phyloP scores from a whole-genome alignment of 2,113 vertebrate species.

The Uria lomvia region DNA sequence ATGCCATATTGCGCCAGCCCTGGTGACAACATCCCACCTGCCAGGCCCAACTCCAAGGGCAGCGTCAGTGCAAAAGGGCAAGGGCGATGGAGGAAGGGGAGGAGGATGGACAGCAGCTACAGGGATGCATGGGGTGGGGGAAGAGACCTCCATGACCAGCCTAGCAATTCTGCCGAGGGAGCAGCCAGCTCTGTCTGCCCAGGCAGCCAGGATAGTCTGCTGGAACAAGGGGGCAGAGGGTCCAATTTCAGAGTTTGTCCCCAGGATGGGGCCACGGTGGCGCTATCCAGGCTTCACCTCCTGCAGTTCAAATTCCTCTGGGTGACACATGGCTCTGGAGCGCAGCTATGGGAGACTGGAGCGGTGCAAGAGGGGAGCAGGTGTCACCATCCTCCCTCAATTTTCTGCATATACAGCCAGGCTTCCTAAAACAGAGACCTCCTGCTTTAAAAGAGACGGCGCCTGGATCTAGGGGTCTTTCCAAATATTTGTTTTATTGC shows the following conservation, averaged over 20 bases:
- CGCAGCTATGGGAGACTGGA: not conserved
- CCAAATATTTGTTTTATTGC: not conserved
- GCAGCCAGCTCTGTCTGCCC: not conserved
- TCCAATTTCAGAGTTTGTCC: not conserved
- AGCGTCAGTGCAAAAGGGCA: not conserved
- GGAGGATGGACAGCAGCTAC: not conserved
- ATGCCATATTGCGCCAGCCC: not conserved
- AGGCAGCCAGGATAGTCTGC: not conserved
- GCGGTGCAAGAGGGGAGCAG: not conserved
- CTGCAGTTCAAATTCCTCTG: not conserved
- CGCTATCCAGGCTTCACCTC: not conserved
- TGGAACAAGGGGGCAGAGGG: not conserved
- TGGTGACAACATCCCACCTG: not conserved
- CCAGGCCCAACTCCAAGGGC: not conserved
- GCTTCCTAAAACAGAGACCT: not conserved
- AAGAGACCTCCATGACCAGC: not conserved
- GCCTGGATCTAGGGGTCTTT: not conserved
- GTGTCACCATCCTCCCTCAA: not conserved
- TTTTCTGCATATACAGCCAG: not conserved
- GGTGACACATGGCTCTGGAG: conserved; percentile 1
- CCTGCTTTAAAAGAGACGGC: not conserved
- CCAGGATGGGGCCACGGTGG: rapidly evolving
- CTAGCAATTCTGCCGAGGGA: not conserved
- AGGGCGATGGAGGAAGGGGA: not conserved
- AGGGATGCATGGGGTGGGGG: not conserved